Conservation (phyloP, 2,113 vertebrate species). For the Oryzias javanicus region DNA sequence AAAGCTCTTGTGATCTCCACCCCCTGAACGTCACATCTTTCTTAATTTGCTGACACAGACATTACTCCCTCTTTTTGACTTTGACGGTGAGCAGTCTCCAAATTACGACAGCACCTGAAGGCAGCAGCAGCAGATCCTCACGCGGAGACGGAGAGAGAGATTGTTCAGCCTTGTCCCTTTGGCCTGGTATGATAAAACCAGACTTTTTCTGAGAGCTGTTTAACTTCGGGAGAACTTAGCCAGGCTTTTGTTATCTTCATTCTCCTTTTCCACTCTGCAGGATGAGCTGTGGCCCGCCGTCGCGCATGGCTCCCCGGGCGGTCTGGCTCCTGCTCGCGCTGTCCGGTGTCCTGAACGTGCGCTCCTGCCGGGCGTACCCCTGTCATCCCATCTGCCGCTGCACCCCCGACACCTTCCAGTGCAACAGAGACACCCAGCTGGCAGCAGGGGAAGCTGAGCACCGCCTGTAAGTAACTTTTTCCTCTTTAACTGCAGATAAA, state of each 20-base stretch:
- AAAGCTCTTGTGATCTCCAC: conserved; percentile 30
- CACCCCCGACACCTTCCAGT: conserved; percentile 54
- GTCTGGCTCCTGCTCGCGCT: conserved; percentile 56
- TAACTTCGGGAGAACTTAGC: conserved; percentile 9
- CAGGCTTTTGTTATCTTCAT: neutral
- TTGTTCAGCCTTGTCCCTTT: conserved; percentile 10
- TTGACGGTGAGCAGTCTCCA: neutral
- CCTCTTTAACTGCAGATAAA: neutral
- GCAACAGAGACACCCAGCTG: conserved; percentile 70
- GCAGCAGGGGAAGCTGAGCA: conserved; percentile 4
- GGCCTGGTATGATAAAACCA: conserved; percentile 2
- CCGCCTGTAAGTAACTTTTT: conserved; percentile 64
- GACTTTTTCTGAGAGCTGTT: neutral
- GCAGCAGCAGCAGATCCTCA: conserved; percentile 20
- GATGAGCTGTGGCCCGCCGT: conserved; percentile 20
- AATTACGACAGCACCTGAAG: conserved; percentile 47
- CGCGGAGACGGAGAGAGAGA: neutral
- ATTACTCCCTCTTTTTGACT: conserved; percentile 18
- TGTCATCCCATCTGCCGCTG: conserved; percentile 75
- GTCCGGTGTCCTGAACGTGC: conserved; percentile 41
- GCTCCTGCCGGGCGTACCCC: conserved; percentile 43
- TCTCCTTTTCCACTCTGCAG: neutral
- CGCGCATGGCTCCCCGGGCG: conserved; percentile 50
- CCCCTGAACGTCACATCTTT: conserved; percentile 57
- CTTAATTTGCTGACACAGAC: conserved; percentile 40